Base-by-base conservation (phyloP, 2,888 invertebrate genomes). In the Junonia oenone region DNA sequence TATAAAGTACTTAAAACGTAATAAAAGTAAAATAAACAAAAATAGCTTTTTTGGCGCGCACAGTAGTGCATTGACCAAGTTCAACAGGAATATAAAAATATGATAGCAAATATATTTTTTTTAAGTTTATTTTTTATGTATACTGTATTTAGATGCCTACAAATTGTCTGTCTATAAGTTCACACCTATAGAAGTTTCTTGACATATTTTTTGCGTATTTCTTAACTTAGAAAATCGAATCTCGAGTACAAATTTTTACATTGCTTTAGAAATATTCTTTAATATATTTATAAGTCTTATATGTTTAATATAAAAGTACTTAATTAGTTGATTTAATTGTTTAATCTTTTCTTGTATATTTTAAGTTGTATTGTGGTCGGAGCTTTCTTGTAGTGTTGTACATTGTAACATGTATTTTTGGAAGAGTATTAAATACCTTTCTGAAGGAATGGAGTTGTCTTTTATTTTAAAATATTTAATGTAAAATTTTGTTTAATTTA, bases 371-470 rank as follows among this genome's bases (percentile, higher is more conserved):
- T 58, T 55, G 19, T 56, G 37, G 43, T 48, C 63, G 66, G 49
- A 64, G 67, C 51, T 61, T 43, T 55, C 35, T 52, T 55, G 51
- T 61, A 62, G 46, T 61, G 45, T 55, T 62, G 56, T 56, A 52
- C 56, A 55, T 56, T 58, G 29, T 58, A 51, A 35, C 22, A 51
- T 50, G 35, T 56, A 47, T 60, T 71, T 66, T 72, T 67, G 51
- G 61, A 68, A 65, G 60, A 65, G 69, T 75, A 76, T 69, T 78
- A 76, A 77, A 76, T 71, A 73, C 63, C 61, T 73, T 72, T 68
- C 66, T 61, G 4, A 2, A 3, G 31, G 31, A n/a, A n/a, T 11
- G n/a, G 11, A 2, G 29, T 29, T 11, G 11, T 33, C n/a, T 33
- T 33, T n/a, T 33, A n/a, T 33, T n/a, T 11, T n/a, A 33, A 11